Base-by-base conservation (phyloP, 2,797 vertebrate genomes). In the Eulemur mongoz region DNA sequence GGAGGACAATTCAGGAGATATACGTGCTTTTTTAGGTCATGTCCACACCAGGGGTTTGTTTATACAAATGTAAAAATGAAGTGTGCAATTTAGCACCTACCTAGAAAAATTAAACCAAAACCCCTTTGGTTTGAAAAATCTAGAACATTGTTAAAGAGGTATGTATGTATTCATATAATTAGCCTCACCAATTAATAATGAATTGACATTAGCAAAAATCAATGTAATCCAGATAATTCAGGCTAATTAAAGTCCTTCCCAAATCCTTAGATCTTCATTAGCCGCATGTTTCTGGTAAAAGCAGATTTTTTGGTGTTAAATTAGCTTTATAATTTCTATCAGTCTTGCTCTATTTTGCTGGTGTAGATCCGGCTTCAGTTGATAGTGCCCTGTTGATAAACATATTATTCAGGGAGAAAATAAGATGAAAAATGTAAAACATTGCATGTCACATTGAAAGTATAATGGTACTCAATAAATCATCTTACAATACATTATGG, bases 181-280 rank as follows among this genome's bases (percentile, higher is more conserved):
- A 96, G 93, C 35, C 93, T 94, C 78, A n/a, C 96, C 95, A 96
- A 93, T 97, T 94, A 98, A 94, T 67, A 94, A 72, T 96, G 80
- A 72, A 96, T 97, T 96, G 94, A 97, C 83, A 85, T 97, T 92
- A 83, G 87, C 91, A 97, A 88, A 97, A 97, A 97, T 97, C 89
- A 96, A 80, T 97, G 96, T 95, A 97, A 98, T 97, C 83, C 89
- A 88, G 95, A 97, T 97, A 98, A 97, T 97, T 97, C 94, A 95
- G 65, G 81, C 91, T 97, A 96, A 96, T 97, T 96, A 94, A 97
- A 96, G 89, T 81, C 89, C 83, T 96, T 80, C 91, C 95, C 72
- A 81, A 92, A 93, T 90, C 63, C 89, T 96, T 94, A 96, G 96
- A 93, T 80, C 43, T 97, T 95, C 67, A 91, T 97, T 95, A 95